These are phyloP conservation scores for Spicauda simplicius DNA, from an alignment of 2,888 invertebrate species.

Conservation along the genomic window DNA sequence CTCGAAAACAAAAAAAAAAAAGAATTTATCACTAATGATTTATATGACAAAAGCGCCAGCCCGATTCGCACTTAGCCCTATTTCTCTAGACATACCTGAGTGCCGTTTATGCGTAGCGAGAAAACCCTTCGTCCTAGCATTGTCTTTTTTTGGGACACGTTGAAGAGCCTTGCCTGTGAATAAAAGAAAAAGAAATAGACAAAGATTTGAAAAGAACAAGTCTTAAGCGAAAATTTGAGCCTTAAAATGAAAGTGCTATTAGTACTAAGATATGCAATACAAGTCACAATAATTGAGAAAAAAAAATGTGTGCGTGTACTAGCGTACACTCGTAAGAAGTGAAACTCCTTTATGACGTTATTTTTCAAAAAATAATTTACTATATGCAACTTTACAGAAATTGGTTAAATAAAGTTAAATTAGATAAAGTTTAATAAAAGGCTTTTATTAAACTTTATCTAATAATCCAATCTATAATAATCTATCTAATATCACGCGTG, in stretches of 20 bases:
- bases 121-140: conserved; percentile 9
- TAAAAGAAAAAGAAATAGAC: conserved; percentile 16
- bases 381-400: no score
- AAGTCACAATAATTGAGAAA: background rate
- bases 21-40: no score
- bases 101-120: background rate
- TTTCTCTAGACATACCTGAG: background rate
- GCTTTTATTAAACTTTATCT: no score
- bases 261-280: background rate
- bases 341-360: no score
- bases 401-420: no score
- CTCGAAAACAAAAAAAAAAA: no score
- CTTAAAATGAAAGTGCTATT: conserved; percentile 3
- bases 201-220: conserved; percentile 18
- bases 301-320: no score
- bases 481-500: no score
- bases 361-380: no score
- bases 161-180: conserved; percentile 16
- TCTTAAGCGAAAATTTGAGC: background rate
- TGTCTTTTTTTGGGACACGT: conserved; percentile 19
- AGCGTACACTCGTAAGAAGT: no score
- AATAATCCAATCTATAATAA: no score
- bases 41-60: background rate
- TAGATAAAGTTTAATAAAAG: no score
- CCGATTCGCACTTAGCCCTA: background rate